These are phyloP conservation scores for Pilophorus perplexus DNA, from an alignment of 2,888 invertebrate species.

Conservation along the genomic window DNA sequence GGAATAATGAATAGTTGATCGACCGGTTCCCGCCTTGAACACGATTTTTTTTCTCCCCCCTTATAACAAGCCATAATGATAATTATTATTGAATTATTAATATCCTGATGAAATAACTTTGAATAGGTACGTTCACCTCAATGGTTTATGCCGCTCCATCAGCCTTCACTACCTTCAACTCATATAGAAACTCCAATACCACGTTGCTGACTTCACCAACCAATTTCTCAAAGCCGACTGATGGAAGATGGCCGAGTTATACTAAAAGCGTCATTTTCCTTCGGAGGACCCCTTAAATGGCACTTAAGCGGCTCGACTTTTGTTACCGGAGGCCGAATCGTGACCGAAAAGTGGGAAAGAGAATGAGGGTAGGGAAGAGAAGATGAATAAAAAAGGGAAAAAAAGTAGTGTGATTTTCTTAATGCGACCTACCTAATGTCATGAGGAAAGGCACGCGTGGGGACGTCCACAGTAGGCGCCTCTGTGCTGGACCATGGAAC, in stretches of 20 bases:
- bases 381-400: no score
- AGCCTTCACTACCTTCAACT: neutral
- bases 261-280: constrained; percentile 27
- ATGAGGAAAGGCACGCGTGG: constrained; percentile 23
- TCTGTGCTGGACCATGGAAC: no score
- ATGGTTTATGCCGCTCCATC: neutral
- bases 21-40: constrained; percentile 19
- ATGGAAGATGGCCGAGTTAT: constrained; percentile 6
- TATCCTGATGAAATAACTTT: constrained; percentile 9
- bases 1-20: constrained; percentile 24
- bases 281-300: constrained; percentile 15
- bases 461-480: constrained; percentile 13
- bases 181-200: neutral
- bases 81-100: constrained; percentile 31
- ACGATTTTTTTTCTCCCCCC: constrained; percentile 7
- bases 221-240: no score
- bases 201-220: no score
- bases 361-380: neutral
- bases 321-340: constrained; percentile 20
- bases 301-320: constrained; percentile 27
- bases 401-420: constrained; percentile 30
- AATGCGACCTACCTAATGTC: constrained; percentile 29
- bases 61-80: constrained; percentile 17
- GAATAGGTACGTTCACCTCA: constrained; percentile 12
- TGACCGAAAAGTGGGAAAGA: constrained; percentile 14